Evolutionary conservation across 1,140 invertebrate species (phyloP).

Genomic region (Drosophila watanabei): DNA sequence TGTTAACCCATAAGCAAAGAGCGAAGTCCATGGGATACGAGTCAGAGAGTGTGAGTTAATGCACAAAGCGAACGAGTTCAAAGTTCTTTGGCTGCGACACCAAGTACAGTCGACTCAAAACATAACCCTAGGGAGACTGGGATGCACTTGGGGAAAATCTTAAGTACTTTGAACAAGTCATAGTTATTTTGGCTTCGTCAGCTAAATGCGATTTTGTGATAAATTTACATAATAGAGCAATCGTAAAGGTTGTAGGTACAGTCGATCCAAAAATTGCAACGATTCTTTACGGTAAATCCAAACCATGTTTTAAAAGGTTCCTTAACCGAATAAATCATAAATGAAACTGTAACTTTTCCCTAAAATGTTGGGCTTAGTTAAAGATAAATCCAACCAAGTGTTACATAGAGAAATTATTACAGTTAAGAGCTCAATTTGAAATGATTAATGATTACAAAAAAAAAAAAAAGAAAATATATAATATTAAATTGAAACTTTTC

Average conservation of each 20-base stretch:
- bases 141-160: neutral
- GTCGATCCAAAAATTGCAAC: neutral
- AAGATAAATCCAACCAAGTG: too few relatives aligned
- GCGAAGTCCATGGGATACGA: neutral
- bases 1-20: constrained; percentile 22
- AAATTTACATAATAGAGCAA: too few relatives aligned
- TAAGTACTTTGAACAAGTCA: neutral
- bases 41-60: constrained; percentile 7
- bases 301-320: neutral
- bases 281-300: neutral
- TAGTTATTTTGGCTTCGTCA: neutral
- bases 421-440: too few relatives aligned
- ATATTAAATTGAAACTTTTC: too few relatives aligned
- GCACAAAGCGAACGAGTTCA: constrained; percentile 16
- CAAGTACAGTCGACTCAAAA: constrained; percentile 19
- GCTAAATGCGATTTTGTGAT: too few relatives aligned
- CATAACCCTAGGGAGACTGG: neutral
- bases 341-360: too few relatives aligned
- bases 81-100: constrained; percentile 14
- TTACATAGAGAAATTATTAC: too few relatives aligned
- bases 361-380: too few relatives aligned
- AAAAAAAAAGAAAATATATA: too few relatives aligned
- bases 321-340: neutral
- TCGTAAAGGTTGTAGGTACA: neutral
- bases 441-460: too few relatives aligned